A percentile compares a stretch with the other conserved stretches of the same genome.
Evolutionary conservation across 2,113 vertebrate species (phyloP).

Genomic region (Neotoma lepida): DNA sequence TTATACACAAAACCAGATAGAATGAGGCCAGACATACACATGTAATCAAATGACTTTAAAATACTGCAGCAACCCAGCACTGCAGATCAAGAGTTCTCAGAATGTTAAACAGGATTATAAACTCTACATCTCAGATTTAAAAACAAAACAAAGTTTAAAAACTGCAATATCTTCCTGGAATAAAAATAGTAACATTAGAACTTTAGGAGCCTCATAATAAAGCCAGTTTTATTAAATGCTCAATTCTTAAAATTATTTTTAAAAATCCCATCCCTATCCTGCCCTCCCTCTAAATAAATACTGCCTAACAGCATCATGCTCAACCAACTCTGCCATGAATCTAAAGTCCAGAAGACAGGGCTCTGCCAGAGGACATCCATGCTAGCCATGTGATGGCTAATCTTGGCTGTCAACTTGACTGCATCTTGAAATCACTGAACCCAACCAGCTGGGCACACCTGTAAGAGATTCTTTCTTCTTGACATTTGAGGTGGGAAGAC

Average conservation of each 20-base stretch:
- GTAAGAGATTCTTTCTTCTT: neutral
- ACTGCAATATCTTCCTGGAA: neutral
- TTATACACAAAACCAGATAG: neutral
- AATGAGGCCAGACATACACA: neutral
- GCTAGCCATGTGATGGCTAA: neutral
- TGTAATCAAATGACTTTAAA: neutral
- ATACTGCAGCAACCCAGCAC: neutral
- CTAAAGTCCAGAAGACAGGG: neutral
- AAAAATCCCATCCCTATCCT: constrained; percentile 1
- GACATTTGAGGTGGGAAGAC: neutral
- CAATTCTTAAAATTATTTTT: constrained; percentile 49
- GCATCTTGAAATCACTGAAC: neutral
- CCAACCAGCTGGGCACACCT: neutral
- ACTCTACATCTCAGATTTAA: neutral
- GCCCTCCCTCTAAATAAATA: neutral
- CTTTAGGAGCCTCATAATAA: neutral
- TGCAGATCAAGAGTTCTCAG: neutral
- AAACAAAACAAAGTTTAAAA: neutral
- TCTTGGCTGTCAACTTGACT: neutral
- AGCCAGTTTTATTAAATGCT: constrained; percentile 63
- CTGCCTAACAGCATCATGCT: neutral
- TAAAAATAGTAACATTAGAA: neutral
- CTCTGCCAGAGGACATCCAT: neutral
- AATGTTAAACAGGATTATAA: neutral
- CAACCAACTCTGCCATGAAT: neutral